These are phyloP conservation scores for Clavelina lepadiformis DNA, from an alignment of 23 tunicate genomes.

Conservation along the genomic window DNA sequence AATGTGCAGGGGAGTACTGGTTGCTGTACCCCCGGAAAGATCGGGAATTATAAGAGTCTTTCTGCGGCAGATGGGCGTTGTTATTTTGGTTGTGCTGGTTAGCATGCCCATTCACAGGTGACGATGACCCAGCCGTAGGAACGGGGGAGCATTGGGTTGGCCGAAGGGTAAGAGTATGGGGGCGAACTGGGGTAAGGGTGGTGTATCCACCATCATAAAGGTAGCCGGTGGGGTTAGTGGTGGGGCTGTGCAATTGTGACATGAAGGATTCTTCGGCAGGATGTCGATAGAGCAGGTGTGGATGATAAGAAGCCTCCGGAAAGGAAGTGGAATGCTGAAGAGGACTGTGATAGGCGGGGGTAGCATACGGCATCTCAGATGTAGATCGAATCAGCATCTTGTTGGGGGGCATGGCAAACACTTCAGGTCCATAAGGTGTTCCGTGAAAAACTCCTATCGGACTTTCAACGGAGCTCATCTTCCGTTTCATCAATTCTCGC, in stretches of 20 bases:
- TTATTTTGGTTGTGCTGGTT: constrained; percentile 86
- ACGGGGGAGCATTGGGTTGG: constrained; percentile 25
- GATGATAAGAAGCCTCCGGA: constrained; percentile 56
- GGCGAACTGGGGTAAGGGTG: constrained; percentile 57
- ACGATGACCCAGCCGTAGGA: constrained; percentile 10
- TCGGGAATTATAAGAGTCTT: constrained; percentile 2
- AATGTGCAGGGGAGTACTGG: constrained; percentile 34
- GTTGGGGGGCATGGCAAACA: constrained; percentile 70
- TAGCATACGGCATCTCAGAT: constrained; percentile 67
- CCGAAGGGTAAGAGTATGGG: constrained; percentile 31
- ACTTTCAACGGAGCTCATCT: constrained; percentile 59
- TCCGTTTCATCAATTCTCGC: constrained; percentile 77
- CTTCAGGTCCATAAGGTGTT: constrained; percentile 46
- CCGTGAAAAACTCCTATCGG: constrained; percentile 20
- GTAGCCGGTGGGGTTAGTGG: constrained; percentile 37
- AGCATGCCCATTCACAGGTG: constrained; percentile 47
- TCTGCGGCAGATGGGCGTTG: constrained; percentile 46
- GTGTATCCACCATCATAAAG: constrained; percentile 83
- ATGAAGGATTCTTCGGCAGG: constrained; percentile 46
- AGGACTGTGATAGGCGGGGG: constrained; percentile 60
- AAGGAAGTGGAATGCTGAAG: constrained; percentile 62
- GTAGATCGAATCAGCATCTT: constrained; percentile 69
- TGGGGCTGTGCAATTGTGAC: constrained; percentile 47
- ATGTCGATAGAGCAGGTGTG: constrained; percentile 37
- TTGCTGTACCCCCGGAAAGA: not conserved